phyloP scores from a whole-genome alignment of 2,888 invertebrate genomes.

The Pantelozetes paolii region DNA sequence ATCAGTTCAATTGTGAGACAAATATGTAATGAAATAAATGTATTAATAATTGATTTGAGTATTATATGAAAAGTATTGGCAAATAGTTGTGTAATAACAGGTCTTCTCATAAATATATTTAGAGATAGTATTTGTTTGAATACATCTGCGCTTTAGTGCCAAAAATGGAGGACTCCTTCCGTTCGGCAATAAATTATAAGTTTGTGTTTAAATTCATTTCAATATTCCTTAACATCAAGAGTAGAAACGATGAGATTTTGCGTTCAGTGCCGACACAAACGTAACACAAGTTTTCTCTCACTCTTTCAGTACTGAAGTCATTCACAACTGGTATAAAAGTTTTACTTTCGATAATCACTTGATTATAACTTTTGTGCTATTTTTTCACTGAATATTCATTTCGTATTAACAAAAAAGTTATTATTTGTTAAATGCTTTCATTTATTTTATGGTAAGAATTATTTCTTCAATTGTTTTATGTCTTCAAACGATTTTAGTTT shows the following conservation, averaged over 20 bases:
- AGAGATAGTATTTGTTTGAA: not conserved
- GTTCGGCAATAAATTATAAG: constrained; percentile 30
- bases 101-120: not conserved
- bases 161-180: constrained; percentile 26
- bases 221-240: constrained; percentile 13
- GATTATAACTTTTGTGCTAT: not conserved
- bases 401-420: not conserved
- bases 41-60: no score
- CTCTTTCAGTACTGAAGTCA: not conserved
- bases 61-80: not conserved
- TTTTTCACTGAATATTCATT: not conserved
- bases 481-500: no score
- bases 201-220: constrained; percentile 21
- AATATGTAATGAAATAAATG: no score
- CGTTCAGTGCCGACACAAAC: not conserved
- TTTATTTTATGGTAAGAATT: not conserved
- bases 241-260: not conserved
- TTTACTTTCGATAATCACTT: not conserved
- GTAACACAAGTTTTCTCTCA: no score
- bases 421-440: not conserved
- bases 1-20: no score
- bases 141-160: constrained; percentile 6
- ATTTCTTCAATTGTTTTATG: no score
- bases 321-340: not conserved
- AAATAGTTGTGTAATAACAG: not conserved